Base-by-base conservation (phyloP, 2,113 vertebrate species). In the Mionectes macconnelli region DNA sequence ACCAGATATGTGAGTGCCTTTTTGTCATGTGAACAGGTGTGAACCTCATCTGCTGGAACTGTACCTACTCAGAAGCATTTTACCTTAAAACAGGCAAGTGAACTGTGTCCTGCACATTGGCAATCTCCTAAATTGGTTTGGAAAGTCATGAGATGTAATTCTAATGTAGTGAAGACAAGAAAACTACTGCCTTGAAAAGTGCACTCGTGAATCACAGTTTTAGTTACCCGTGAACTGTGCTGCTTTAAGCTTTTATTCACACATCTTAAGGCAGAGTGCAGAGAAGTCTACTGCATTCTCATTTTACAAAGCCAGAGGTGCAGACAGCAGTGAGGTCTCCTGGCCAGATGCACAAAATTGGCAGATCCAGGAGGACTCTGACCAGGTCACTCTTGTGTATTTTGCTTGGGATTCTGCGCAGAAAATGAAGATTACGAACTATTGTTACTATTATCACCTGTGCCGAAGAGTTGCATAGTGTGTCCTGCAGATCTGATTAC, bases 31-130 rank as follows among this genome's bases (percentile, higher is more conserved):
- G 19, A 40, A 8, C 67, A 45, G 22, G 8, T 53, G 12, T 45
- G 14, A 84, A 28, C 9, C 6, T 44, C 4, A 4, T 4, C 0
- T 64, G 5, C 37, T 74, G 44, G 35, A 87, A 50, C 14, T 33
- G 10, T 0, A 2, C 10, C 3, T 74, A 5, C 6, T 40, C 12
- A 66, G 35, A 24, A 62, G 17, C 30, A 4, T 25, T 60, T 6
- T 68, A 28, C 13, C 44, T 64, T 10, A 30, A 69, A 90, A 76
- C 1, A 3, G 23, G 5, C 20, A 63, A 78, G 11, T 20, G 18
- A 82, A 55, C n/a, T n/a, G 33, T 12, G 14, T 68, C 18, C 39
- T 35, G 8, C 37, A 45, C 4, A 5, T 18, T 59, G 7, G 2
- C 30, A 84, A 5, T 40, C 22, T 30, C 18, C 33, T 76, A n/a